A percentile compares a stretch with the other conserved stretches of the same genome.
Evolutionary conservation across 2,888 invertebrate species (phyloP).

Genomic region (Macrophya annulata): DNA sequence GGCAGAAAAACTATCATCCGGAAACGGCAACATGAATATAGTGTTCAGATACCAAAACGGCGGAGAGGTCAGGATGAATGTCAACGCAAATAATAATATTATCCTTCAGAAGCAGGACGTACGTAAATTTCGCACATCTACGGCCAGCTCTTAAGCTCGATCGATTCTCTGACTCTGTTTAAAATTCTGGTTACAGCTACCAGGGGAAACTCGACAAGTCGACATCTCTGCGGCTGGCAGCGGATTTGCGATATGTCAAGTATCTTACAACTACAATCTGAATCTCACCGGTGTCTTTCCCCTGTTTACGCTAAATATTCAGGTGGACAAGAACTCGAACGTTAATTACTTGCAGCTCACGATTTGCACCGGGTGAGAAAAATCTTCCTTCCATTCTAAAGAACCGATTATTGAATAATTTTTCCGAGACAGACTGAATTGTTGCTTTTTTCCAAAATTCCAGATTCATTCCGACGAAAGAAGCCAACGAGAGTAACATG

Average conservation of each 20-base stretch:
- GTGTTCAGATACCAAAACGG: slow-evolving; percentile 81
- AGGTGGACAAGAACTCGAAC: slow-evolving; percentile 78
- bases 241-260: background rate
- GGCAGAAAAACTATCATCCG: slow-evolving; percentile 82
- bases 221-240: background rate
- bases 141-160: slow-evolving; percentile 81
- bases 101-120: slow-evolving; percentile 91
- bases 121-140: slow-evolving; percentile 66
- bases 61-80: slow-evolving; percentile 83
- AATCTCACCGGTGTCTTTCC: background rate
- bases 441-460: background rate
- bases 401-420: background rate
- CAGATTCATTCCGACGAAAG: slow-evolving; percentile 85
- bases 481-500: slow-evolving; percentile 91
- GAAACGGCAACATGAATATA: slow-evolving; percentile 81
- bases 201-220: background rate
- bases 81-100: slow-evolving; percentile 89
- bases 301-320: background rate
- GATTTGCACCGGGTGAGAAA: slow-evolving; percentile 88
- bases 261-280: background rate
- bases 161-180: slow-evolving; percentile 68
- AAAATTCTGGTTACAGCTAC: background rate
- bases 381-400: background rate
- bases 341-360: slow-evolving; percentile 89
- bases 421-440: background rate